phyloP scores from a whole-genome alignment of 2,797 vertebrate genomes.

The Cephalopachus bancanus region DNA sequence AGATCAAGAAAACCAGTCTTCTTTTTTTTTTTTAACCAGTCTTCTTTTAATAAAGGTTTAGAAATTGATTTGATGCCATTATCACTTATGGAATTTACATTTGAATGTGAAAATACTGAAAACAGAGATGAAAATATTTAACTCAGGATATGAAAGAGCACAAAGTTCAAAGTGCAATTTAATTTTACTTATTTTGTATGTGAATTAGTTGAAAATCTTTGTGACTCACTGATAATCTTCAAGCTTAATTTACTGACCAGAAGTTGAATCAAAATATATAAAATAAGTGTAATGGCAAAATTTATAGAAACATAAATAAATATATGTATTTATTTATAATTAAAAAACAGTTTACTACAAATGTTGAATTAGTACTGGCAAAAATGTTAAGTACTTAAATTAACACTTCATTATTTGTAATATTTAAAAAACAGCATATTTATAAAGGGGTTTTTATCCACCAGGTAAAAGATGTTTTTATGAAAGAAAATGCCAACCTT shows the following conservation, averaged over 20 bases:
- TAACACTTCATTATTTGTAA: neutral
- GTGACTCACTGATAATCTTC: neutral
- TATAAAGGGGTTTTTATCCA: neutral
- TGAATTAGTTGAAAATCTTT: neutral
- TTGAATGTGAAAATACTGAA: constrained; percentile 36
- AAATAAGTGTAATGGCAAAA: constrained; percentile 4
- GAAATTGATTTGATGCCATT: neutral
- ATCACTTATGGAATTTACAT: neutral
- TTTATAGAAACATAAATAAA: neutral
- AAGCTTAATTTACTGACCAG: neutral
- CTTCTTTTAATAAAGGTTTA: neutral
- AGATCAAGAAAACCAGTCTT: neutral
- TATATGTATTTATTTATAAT: neutral
- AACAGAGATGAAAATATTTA: neutral
- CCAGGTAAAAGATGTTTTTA: neutral
- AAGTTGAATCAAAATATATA: constrained; percentile 22
- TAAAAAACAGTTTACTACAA: neutral
- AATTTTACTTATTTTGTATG: neutral
- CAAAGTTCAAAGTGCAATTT: neutral
- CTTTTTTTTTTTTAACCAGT: neutral
- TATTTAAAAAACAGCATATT: neutral
- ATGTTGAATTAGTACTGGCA: neutral
- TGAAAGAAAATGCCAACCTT: neutral
- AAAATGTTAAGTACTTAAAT: neutral
- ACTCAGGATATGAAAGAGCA: neutral